phyloP scores from a whole-genome alignment of 1,140 invertebrate genomes.

The Acromyrmex echinatior region DNA sequence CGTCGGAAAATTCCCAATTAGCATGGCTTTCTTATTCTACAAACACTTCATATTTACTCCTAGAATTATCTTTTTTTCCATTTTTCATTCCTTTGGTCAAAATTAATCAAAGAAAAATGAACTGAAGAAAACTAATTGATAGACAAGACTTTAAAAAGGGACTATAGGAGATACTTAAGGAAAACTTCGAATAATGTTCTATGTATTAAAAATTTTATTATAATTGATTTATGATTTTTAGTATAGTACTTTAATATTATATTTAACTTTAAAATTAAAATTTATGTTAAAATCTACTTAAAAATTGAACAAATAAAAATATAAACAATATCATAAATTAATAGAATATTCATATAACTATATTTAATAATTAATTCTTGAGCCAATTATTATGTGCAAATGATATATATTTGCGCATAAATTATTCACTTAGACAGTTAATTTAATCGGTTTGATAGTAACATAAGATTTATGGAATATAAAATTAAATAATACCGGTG shows the following conservation, averaged over 20 bases:
- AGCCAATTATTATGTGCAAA: background rate
- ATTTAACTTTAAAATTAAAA: background rate
- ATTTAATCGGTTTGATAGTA: background rate
- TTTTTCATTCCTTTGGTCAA: background rate
- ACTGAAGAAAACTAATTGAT: slow-evolving; percentile 30
- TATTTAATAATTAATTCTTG: background rate
- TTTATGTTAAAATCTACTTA: background rate
- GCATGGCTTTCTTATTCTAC: background rate
- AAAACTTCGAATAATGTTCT: background rate
- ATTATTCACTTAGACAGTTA: background rate
- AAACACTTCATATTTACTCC: slow-evolving; percentile 22
- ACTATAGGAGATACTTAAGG: background rate
- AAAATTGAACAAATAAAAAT: background rate
- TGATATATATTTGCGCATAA: background rate
- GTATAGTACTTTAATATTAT: background rate
- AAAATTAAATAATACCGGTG: background rate
- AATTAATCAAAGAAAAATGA: slow-evolving; percentile 29
- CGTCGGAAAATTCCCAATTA: background rate
- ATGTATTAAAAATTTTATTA: background rate
- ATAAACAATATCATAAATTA: background rate
- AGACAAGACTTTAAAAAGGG: background rate
- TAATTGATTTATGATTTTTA: no score
- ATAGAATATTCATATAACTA: background rate
- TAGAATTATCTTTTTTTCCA: slow-evolving; percentile 44
- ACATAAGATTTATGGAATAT: background rate